Evolutionary conservation across 2,797 vertebrate genomes (phyloP), one percentile per base, ranked within the genome.

Genomic region (Myotis pilosus): DNA sequence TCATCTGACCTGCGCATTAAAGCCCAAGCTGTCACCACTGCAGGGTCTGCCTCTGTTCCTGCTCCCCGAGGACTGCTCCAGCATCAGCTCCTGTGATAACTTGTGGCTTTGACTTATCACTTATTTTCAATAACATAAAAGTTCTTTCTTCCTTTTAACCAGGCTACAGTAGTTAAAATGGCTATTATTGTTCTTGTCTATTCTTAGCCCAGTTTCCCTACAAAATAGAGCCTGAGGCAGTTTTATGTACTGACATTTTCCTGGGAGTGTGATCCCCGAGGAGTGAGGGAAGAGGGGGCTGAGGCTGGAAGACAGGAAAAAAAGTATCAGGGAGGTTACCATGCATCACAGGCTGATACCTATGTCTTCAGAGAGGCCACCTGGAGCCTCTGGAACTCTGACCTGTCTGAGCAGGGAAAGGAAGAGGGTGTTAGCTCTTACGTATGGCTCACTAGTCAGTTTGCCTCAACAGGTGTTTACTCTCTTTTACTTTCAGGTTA

Each of bases 1-100:
- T 30, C 7, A 1, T 33, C 20, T 30, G n/a, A 53, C 38, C 16
- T 28, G 11, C 5, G 1, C 10, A 0, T 20, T 36, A 8, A 64
- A n/a, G 38, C 79, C 25, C 79, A 20, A 15, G 38, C 28, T 5
- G 22, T 41, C 33, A 11, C 33, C 44, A 4, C 41, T 6, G 57
- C 57, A 62, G 57, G 38, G 79, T 25, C 64, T 3, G 4, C 10
- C n/a, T 8, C 44, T 49, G 53, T 5, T 20, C 49, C 53, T 25
- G 15, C 13, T 17, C 57, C 87, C 36, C 2, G 23, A 51, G 68
- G 57, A 33, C 72, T 38, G 72, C 75, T 79, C 80, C 47, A 3
- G 23, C 3, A 8, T 25, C 72, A 17, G 25, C 41, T 60, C 38
- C 68, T 8, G 3, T 2, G 16, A 74, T 66, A 20, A n/a, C 79